phyloP scores from a whole-genome alignment of 2,888 invertebrate species.

The Athalia circularis region DNA sequence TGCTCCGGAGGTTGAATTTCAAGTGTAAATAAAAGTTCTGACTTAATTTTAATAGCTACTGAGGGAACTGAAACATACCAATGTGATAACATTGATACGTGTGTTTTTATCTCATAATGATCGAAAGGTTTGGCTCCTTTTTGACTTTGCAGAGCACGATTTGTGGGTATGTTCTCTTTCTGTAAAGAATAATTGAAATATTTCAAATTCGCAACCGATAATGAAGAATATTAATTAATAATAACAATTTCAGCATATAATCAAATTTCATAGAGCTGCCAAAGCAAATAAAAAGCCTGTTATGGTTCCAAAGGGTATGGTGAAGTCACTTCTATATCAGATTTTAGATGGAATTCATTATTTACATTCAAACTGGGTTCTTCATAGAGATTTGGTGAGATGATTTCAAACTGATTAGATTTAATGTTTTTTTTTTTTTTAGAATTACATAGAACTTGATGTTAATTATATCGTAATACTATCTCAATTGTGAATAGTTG shows the following conservation, averaged over 20 bases:
- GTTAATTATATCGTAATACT: background rate
- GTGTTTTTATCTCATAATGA: constrained; percentile 98
- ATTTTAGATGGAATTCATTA: constrained; percentile 99
- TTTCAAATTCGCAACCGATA: constrained; percentile 1
- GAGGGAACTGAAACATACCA: constrained; percentile 96
- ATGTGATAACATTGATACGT: constrained; percentile 96
- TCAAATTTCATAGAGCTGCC: constrained; percentile 98
- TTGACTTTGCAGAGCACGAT: constrained; percentile 99
- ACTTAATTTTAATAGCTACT: constrained; percentile 82
- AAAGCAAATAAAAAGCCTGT: constrained; percentile 98
- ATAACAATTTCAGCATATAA: constrained; percentile 85
- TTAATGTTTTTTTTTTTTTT: background rate
- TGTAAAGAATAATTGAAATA: background rate
- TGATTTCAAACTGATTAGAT: background rate
- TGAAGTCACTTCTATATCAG: constrained; percentile 97
- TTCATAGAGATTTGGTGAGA: constrained; percentile 95
- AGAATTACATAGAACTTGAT: background rate
- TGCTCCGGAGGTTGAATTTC: background rate
- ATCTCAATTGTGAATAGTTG: background rate
- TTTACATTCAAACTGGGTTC: constrained; percentile 98
- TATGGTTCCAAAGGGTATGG: constrained; percentile 97
- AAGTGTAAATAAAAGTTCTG: constrained; percentile 31
- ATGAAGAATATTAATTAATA: constrained; percentile 24
- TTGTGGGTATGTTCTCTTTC: constrained; percentile 82
- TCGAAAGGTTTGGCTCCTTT: constrained; percentile 96